Base-by-base conservation (phyloP, 2,888 invertebrate genomes). In the Eristalis pertinax region DNA sequence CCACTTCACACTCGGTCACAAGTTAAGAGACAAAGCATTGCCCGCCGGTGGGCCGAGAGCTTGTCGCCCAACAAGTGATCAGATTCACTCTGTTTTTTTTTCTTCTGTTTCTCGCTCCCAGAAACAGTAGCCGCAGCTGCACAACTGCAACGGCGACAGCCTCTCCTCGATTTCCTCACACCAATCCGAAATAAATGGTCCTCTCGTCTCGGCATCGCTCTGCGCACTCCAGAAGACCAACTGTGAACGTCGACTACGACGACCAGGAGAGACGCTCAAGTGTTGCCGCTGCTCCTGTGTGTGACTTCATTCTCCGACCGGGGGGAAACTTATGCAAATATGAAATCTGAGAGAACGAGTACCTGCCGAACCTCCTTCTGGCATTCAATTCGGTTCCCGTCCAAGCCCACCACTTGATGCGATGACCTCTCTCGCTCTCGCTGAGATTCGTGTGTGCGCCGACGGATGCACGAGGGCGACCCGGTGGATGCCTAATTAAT, bases 281-380 rank as follows among this genome's bases (percentile, higher is more conserved):
- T 85, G 76, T 50, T 29, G 26, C 26, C 26, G 15, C 24, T 26
- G 26, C 60, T 60, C 24, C 26, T 26, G 26, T 26, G 60, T 60
- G 26, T 60, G 24, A 7, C 11, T 60, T 60, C 26, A 13, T 7
- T 26, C 11, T 26, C 24, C 26, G 2, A 26, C 2, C 60, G 26
- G 4, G 5, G 19, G n/a, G n/a, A 81, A 77, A 81, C 77, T 60
- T 82, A 85, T 85, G 85, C 85, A 85, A 85, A 81, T 81, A 78
- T 78, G 85, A 77, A 86, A 86, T 82, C 74, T 62, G 70, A 86
- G 43, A 81, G 69, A 69, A 64, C 76, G 72, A 75, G 62, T 67
- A 84, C 76, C 26, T 72, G 38, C 65, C 60, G 22, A 56, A 32
- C 73, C 19, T 50, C 43, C 35, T 35, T 8, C 4, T 11, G 10